A percentile compares a stretch with the other conserved stretches of the same genome.
Conservation (phyloP, 2,888 invertebrate species). For the Luperina nickerlii region DNA sequence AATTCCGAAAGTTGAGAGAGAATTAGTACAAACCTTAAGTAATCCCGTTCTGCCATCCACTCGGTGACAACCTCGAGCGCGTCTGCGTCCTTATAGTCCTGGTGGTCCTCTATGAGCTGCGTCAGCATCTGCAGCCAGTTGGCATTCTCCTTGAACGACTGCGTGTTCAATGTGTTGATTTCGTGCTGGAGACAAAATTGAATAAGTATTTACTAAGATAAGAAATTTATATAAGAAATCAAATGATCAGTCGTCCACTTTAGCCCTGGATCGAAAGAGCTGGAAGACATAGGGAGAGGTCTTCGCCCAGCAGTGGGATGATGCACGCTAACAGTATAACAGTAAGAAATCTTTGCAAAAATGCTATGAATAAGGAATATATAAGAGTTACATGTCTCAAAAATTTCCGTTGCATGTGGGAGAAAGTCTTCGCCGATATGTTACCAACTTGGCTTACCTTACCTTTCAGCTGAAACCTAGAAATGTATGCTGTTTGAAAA, state of each 20-base stretch:
- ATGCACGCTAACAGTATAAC: neutral
- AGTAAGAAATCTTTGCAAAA: neutral
- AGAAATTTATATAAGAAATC: neutral
- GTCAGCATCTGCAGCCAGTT: slow-evolving; percentile 98
- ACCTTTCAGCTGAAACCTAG: neutral
- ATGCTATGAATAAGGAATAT: neutral
- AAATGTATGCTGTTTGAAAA: neutral
- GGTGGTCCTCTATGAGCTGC: slow-evolving; percentile 96
- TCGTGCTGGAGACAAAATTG: slow-evolving; percentile 92
- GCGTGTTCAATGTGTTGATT: slow-evolving; percentile 96
- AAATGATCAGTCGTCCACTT: neutral
- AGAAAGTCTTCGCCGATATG: neutral
- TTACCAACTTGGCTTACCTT: neutral
- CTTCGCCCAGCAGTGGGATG: neutral
- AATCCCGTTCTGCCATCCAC: slow-evolving; percentile 96
- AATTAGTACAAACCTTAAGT: slow-evolving; percentile 90
- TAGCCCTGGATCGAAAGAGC: neutral
- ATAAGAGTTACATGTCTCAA: neutral
- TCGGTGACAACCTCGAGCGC: slow-evolving; percentile 92
- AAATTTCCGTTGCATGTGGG: too few species aligned
- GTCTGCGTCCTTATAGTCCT: slow-evolving; percentile 93
- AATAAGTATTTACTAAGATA: neutral
- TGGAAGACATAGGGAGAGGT: neutral
- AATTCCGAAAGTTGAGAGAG: neutral
- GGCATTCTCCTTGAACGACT: slow-evolving; percentile 95